Percentiles rank a stretch among this genome's conserved stretches.
phyloP scores from a whole-genome alignment of 1,140 invertebrate genomes.

The Apis laboriosa region DNA sequence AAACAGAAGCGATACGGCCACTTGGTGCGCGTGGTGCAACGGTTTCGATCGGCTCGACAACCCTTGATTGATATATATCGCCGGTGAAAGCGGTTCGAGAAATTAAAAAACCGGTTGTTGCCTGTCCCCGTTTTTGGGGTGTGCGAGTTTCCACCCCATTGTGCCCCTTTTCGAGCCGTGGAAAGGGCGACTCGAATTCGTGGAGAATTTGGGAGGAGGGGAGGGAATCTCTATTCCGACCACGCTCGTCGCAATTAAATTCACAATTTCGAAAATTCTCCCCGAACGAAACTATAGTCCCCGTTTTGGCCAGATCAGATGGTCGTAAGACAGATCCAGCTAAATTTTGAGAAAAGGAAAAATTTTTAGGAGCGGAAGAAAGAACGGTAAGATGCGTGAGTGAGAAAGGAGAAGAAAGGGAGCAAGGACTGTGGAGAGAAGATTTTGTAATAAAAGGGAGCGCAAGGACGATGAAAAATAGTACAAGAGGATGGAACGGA shows the following conservation, averaged over 20 bases:
- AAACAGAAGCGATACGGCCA: conserved; percentile 17
- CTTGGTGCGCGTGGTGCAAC: background rate
- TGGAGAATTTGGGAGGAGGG: conserved; percentile 21
- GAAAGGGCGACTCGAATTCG: conserved; percentile 15
- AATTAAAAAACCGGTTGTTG: conserved; percentile 48
- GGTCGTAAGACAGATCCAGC: no score
- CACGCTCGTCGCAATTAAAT: background rate
- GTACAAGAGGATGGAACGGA: background rate
- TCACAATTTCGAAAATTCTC: no score
- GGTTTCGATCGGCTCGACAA: conserved; percentile 41
- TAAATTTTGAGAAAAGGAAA: no score
- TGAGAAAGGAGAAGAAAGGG: background rate
- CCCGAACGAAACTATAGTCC: no score
- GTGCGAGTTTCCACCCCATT: background rate
- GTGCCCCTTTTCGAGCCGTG: background rate
- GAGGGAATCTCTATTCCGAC: conserved; percentile 50
- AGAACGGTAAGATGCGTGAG: background rate
- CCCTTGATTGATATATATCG: conserved; percentile 39
- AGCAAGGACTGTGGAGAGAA: no score
- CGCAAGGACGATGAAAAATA: background rate
- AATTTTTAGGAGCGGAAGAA: conserved; percentile 10
- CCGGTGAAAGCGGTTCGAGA: background rate
- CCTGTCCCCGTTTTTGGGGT: background rate
- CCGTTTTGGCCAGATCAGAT: no score
- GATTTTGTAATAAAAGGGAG: no score